Conservation (phyloP, 1,140 invertebrate species). For the Conus ventricosus region DNA sequence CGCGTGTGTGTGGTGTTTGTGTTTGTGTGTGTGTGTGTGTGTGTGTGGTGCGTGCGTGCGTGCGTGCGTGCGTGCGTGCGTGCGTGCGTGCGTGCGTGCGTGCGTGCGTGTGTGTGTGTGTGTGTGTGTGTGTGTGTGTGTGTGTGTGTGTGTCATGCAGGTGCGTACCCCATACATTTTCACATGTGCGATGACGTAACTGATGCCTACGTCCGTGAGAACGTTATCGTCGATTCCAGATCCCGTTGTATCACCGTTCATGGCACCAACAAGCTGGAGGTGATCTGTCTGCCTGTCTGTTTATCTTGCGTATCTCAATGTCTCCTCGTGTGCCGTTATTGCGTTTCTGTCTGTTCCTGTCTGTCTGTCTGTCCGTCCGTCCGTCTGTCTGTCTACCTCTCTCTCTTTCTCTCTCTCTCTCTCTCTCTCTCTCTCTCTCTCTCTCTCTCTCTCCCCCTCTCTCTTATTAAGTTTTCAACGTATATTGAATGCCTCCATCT, state of each 20-base stretch:
- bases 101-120: no score
- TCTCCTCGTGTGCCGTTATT: no score
- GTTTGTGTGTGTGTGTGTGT: no score
- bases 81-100: neutral
- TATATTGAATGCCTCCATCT: no score
- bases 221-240: conserved; percentile 50
- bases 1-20: no score
- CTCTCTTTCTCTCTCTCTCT: neutral
- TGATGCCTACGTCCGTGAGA: conserved; percentile 40
- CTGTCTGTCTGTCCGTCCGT: no score
- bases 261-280: conserved; percentile 45
- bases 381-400: no score
- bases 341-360: no score
- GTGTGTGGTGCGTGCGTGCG: no score
- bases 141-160: conserved; percentile 20
- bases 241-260: conserved; percentile 59
- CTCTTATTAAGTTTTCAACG: no score
- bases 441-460: neutral
- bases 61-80: neutral
- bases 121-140: neutral
- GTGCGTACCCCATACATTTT: conserved; percentile 58
- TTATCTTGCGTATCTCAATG: neutral
- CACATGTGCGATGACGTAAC: conserved; percentile 58
- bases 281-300: no score
- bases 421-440: neutral